Evolutionary conservation across 2,797 vertebrate species (phyloP).

Genomic region (Margarornis squamiger): DNA sequence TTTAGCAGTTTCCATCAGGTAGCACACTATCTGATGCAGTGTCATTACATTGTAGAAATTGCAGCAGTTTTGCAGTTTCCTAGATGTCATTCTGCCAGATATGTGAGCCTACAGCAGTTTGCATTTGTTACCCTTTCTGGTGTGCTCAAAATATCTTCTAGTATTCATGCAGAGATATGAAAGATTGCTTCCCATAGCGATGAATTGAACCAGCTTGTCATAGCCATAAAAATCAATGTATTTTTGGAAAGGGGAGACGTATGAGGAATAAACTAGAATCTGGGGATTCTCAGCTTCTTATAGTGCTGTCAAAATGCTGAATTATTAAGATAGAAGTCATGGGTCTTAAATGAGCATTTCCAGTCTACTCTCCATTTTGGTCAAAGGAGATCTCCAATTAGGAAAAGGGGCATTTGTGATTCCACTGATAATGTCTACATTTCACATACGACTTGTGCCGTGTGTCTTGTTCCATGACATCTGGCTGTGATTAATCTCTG

Average conservation of each 20-base stretch:
- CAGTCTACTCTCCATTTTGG: neutral
- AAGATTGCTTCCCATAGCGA: constrained; percentile 38
- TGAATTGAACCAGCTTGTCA: constrained; percentile 55
- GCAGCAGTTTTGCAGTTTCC: constrained; percentile 38
- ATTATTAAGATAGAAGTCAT: neutral
- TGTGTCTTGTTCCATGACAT: neutral
- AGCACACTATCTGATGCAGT: constrained; percentile 26
- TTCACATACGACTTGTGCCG: neutral
- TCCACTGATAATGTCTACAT: neutral
- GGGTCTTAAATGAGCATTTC: neutral
- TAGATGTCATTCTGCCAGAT: constrained; percentile 43
- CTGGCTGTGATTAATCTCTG: constrained; percentile 10
- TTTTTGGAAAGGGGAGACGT: constrained; percentile 28
- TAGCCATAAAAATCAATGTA: constrained; percentile 51
- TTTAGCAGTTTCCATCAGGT: constrained; percentile 19
- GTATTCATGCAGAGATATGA: constrained; percentile 38
- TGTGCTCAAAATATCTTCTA: constrained; percentile 57
- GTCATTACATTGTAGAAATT: constrained; percentile 30
- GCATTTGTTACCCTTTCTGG: constrained; percentile 62
- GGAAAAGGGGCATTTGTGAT: constrained; percentile 16
- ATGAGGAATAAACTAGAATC: constrained; percentile 29
- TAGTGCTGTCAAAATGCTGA: constrained; percentile 14
- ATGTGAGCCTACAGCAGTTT: constrained; percentile 57
- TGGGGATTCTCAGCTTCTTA: constrained; percentile 12
- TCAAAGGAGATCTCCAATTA: neutral